These are phyloP conservation scores for Julus scandinavius DNA, from an alignment of 2,888 invertebrate genomes.

Conservation along the genomic window DNA sequence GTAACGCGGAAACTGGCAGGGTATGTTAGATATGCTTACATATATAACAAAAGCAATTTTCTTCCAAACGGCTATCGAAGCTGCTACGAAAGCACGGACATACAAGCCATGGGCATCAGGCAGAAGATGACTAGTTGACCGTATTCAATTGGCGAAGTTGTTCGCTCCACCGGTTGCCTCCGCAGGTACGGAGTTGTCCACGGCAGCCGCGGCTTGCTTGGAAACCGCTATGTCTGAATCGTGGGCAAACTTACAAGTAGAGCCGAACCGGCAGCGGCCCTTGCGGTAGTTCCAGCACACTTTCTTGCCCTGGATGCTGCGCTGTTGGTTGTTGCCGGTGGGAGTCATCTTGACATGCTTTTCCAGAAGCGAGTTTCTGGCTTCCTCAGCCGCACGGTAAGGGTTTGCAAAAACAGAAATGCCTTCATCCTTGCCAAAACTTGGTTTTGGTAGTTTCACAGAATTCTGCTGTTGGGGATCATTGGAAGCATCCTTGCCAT, in stretches of 20 bases:
- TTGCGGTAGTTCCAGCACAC: constrained; percentile 94
- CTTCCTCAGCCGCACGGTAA: constrained; percentile 84
- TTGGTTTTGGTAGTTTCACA: constrained; percentile 55
- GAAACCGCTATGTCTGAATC: constrained; percentile 78
- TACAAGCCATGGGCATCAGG: neutral
- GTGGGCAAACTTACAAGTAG: constrained; percentile 91
- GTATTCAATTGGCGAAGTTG: neutral
- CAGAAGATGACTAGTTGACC: neutral
- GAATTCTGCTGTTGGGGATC: constrained; percentile 55
- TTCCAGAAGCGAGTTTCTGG: constrained; percentile 85
- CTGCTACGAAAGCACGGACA: neutral
- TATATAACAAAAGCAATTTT: no score
- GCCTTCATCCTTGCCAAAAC: constrained; percentile 25
- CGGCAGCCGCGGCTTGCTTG: neutral
- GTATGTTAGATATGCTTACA: no score
- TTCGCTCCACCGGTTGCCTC: neutral
- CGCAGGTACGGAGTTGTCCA: neutral
- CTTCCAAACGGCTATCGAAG: no score
- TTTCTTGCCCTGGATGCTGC: constrained; percentile 85
- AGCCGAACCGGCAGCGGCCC: constrained; percentile 89
- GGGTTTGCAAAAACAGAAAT: constrained; percentile 86
- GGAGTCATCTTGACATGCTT: constrained; percentile 93
- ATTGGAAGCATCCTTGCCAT: constrained; percentile 50
- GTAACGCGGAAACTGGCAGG: no score
- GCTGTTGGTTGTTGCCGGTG: constrained; percentile 74